Percentiles rank a stretch among this genome's conserved stretches.
These are phyloP conservation scores for Bergia puertoricense DNA, from an alignment of 92 coral and sea anemone species.

Conservation along the genomic window DNA sequence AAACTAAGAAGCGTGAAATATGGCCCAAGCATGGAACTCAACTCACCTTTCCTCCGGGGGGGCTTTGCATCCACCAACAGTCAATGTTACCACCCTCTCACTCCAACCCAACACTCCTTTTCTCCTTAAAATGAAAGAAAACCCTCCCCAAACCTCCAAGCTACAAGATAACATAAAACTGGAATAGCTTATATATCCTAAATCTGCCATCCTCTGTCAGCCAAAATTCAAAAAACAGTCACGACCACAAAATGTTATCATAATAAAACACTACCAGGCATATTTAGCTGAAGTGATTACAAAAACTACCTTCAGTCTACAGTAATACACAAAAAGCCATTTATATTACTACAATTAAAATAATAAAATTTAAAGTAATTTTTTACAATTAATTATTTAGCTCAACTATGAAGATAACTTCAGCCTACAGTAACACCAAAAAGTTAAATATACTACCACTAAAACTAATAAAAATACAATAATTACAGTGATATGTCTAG, in stretches of 20 bases:
- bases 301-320: neutral
- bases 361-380: neutral
- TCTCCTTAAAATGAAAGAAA: neutral
- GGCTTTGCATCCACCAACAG: neutral
- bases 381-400: neutral
- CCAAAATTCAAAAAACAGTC: neutral
- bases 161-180: neutral
- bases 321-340: neutral
- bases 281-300: neutral
- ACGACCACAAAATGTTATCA: neutral
- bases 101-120: neutral
- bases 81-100: neutral
- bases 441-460: too few relatives aligned
- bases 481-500: too few relatives aligned
- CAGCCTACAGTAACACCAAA: too few relatives aligned
- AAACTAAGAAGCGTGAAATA: conserved; percentile 3
- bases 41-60: conserved; percentile 37
- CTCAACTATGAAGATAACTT: too few relatives aligned
- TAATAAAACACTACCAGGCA: conserved; percentile 21
- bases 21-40: conserved; percentile 19
- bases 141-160: conserved; percentile 6
- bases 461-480: too few relatives aligned
- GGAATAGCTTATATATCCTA: neutral
- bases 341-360: neutral
- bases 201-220: conserved; percentile 32